phyloP scores from a whole-genome alignment of 1,140 invertebrate genomes.

The Zaprionus ornatus region DNA sequence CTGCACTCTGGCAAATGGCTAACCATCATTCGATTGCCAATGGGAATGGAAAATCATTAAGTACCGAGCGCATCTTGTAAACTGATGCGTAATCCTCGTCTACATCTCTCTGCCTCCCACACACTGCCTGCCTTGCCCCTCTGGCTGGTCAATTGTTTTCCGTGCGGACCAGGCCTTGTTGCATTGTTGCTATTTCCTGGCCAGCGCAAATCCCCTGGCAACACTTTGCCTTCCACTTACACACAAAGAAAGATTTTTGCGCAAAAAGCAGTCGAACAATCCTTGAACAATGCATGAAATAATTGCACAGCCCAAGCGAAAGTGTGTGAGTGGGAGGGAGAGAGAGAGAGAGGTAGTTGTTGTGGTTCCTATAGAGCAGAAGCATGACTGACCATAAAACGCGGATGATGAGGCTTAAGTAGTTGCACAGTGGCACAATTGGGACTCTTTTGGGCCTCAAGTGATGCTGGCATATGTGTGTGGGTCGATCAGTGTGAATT shows the following conservation, averaged over 20 bases:
- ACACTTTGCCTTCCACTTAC: constrained; percentile 68
- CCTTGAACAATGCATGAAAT: constrained; percentile 77
- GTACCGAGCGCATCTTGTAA: constrained; percentile 72
- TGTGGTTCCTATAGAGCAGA: constrained; percentile 61
- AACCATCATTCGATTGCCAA: constrained; percentile 35
- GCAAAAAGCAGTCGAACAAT: constrained; percentile 65
- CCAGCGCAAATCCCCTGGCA: constrained; percentile 73
- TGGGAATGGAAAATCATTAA: constrained; percentile 66
- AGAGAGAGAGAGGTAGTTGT: not conserved
- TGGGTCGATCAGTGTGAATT: constrained; percentile 5
- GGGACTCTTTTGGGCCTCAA: constrained; percentile 58
- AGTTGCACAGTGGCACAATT: constrained; percentile 41
- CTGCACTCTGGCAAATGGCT: constrained; percentile 38
- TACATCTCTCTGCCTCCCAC: not conserved
- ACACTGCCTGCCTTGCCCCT: not conserved
- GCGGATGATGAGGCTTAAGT: constrained; percentile 78
- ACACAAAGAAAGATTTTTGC: constrained; percentile 66
- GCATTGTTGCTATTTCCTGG: constrained; percentile 21
- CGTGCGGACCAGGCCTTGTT: constrained; percentile 17
- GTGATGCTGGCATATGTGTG: constrained; percentile 63
- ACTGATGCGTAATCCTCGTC: constrained; percentile 75
- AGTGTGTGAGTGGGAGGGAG: not conserved
- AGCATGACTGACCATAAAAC: constrained; percentile 59
- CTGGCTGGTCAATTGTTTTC: constrained; percentile 68
- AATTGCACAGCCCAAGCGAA: constrained; percentile 62